phyloP scores from a whole-genome alignment of 2,888 invertebrate species.

The Phania funesta region DNA sequence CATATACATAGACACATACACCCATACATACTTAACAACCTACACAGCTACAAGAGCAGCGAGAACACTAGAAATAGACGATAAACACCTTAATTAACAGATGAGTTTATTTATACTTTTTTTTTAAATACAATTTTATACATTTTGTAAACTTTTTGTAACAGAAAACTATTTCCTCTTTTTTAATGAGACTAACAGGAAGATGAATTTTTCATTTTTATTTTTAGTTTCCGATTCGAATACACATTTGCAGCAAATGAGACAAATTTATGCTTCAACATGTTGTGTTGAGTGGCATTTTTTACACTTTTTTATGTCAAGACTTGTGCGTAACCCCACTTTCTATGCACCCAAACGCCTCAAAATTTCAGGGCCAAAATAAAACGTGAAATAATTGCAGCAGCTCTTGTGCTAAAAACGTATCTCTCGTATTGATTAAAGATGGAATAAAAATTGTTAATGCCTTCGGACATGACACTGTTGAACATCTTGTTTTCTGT shows the following conservation, averaged over 20 bases:
- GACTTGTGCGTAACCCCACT: neutral
- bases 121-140: neutral
- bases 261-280: conserved; percentile 27
- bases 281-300: conserved; percentile 3
- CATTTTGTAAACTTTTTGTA: neutral
- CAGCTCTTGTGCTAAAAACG: neutral
- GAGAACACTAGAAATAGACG: neutral
- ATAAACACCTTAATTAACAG: conserved; percentile 48
- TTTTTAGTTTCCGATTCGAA: neutral
- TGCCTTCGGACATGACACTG: neutral
- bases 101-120: conserved; percentile 35
- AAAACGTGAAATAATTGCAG: conserved; percentile 12
- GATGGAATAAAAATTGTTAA: neutral
- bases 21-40: neutral
- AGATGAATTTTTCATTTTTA: neutral
- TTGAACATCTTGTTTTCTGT: neutral
- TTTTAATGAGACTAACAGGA: neutral
- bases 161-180: neutral
- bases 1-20: neutral
- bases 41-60: neutral
- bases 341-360: conserved; percentile 19
- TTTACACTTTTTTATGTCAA: neutral
- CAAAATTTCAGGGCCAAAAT: neutral
- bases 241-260: neutral
- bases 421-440: conserved; percentile 6